Conservation (phyloP, 2,113 vertebrate genomes). For the Anas platyrhynchos region DNA sequence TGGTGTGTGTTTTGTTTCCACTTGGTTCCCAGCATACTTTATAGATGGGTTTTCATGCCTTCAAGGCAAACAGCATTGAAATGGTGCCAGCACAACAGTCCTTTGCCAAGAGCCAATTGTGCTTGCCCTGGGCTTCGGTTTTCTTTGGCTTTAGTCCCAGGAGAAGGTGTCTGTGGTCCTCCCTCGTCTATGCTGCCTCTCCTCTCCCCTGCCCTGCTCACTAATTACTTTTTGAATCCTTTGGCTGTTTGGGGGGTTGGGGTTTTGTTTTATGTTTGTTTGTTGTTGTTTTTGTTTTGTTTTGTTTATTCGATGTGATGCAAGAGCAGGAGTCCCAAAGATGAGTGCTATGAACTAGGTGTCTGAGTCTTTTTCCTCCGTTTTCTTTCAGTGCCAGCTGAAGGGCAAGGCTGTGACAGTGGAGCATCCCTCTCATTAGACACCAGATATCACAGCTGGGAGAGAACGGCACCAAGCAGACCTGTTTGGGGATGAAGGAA, state of each 20-base stretch:
- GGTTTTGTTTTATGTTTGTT: neutral
- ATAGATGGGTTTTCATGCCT: constrained; percentile 21
- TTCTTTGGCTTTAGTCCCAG: neutral
- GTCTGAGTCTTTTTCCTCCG: neutral
- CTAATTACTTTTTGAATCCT: neutral
- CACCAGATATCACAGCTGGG: neutral
- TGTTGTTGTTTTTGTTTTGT: neutral
- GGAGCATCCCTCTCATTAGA: neutral
- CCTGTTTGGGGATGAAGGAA: neutral
- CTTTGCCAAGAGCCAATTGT: constrained; percentile 50
- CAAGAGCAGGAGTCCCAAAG: neutral
- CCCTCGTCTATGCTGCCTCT: neutral
- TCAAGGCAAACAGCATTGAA: constrained; percentile 34
- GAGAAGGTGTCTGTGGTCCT: constrained; percentile 1
- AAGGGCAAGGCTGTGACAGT: neutral
- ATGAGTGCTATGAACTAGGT: neutral
- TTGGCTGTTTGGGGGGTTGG: neutral
- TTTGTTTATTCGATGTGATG: neutral
- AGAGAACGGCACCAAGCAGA: neutral
- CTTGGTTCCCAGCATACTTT: constrained; percentile 38
- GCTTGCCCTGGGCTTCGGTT: neutral
- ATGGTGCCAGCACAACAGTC: neutral
- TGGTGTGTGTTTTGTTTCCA: constrained; percentile 44
- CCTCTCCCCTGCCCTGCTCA: neutral
- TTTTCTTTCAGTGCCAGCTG: accelerated